phyloP scores from a whole-genome alignment of 2,797 vertebrate genomes.

The Sparus aurata region DNA sequence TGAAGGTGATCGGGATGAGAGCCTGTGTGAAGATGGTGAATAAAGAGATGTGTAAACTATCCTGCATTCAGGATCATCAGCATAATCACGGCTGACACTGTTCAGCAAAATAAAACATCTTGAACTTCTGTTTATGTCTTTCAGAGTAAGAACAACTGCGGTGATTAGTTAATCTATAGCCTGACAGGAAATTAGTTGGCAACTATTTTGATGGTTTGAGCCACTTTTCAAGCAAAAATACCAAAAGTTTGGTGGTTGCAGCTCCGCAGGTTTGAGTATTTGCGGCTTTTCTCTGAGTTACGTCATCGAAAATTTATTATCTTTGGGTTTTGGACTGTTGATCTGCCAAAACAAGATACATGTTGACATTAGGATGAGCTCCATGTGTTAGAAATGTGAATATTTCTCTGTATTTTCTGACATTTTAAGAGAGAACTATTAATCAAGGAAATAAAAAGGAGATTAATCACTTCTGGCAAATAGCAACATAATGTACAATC shows the following conservation, averaged over 20 bases:
- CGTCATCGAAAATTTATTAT: neutral
- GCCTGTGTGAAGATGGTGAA: constrained; percentile 6
- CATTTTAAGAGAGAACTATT: neutral
- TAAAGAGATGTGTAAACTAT: constrained; percentile 15
- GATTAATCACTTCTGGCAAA: neutral
- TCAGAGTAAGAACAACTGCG: neutral
- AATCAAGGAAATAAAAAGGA: neutral
- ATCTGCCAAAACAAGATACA: neutral
- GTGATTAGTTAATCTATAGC: neutral
- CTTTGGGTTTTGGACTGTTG: neutral
- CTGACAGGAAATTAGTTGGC: neutral
- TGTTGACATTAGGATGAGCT: neutral
- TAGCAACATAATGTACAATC: neutral
- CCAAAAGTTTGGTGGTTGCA: neutral
- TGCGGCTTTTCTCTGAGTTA: neutral
- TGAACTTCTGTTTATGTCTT: neutral
- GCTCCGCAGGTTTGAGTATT: neutral
- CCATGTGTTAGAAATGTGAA: neutral
- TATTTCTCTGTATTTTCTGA: neutral
- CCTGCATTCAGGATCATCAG: constrained; percentile 6
- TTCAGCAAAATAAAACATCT: constrained; percentile 1
- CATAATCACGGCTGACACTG: neutral
- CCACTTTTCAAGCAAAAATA: neutral
- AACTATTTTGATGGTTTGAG: neutral
- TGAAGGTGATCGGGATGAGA: constrained; percentile 53